A percentile compares a stretch with the other conserved stretches of the same genome.
These are phyloP conservation scores for Tylochromis polylepis DNA, from an alignment of 2,113 vertebrate genomes.

Conservation along the genomic window DNA sequence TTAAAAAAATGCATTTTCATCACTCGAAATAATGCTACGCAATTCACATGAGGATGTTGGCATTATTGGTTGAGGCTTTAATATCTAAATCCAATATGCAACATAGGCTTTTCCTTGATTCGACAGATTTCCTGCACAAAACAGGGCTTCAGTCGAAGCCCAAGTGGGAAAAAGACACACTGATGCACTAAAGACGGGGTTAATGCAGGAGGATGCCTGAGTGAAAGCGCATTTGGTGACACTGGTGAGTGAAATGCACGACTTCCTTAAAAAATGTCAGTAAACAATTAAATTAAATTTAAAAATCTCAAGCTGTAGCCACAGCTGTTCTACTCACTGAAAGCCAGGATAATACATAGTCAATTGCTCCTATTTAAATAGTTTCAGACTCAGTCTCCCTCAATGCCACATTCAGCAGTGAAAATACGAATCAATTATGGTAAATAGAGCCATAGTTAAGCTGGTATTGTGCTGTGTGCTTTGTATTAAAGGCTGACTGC, in stretches of 20 bases:
- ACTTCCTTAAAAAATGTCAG: conserved; percentile 1
- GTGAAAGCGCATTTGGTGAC: conserved; percentile 11
- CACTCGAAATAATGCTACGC: conserved; percentile 15
- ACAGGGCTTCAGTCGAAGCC: background rate
- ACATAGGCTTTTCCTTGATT: conserved; percentile 40
- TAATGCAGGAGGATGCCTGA: conserved; percentile 16
- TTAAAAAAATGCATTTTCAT: conserved; percentile 34
- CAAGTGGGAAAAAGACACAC: conserved; percentile 17
- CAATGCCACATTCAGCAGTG: conserved; percentile 27
- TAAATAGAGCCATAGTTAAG: conserved; percentile 21
- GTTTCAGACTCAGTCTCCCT: conserved; percentile 39
- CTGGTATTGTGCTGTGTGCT: background rate
- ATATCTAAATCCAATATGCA: conserved; percentile 47
- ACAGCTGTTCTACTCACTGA: conserved; percentile 20
- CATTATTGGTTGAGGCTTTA: conserved; percentile 46
- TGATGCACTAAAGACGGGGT: conserved; percentile 9
- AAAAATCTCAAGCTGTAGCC: conserved; percentile 26
- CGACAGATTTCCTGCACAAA: conserved; percentile 35
- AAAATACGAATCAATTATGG: conserved; percentile 42
- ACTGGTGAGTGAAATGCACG: background rate
- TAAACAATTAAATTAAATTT: conserved; percentile 29
- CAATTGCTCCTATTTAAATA: conserved; percentile 42
- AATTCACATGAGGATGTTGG: conserved; percentile 23
- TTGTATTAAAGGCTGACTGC: conserved; percentile 18
- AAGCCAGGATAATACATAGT: conserved; percentile 25